Conservation (phyloP, 2,797 vertebrate genomes). For the Lithobates sylvaticus region DNA sequence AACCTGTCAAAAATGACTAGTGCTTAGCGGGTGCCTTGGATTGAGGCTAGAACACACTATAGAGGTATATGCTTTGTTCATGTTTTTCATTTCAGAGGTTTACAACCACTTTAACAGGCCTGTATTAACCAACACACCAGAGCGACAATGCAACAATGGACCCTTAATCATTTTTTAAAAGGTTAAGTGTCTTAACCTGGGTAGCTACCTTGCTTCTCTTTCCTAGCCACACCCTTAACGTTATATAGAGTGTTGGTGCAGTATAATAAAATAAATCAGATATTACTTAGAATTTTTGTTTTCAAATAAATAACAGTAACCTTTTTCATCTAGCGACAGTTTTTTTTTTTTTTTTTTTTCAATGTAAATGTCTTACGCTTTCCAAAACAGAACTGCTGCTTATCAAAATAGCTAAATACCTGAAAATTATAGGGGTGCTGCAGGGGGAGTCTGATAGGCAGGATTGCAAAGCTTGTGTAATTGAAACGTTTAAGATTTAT, state of each 20-base stretch:
- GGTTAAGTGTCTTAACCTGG: too few relatives aligned
- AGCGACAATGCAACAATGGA: too few relatives aligned
- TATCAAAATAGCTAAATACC: constrained; percentile 47
- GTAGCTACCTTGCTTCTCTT: too few relatives aligned
- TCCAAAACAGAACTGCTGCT: neutral
- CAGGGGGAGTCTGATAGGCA: constrained; percentile 21
- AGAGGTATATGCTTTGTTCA: too few relatives aligned
- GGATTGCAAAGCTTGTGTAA: constrained; percentile 22
- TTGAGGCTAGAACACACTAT: too few relatives aligned
- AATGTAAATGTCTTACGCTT: neutral
- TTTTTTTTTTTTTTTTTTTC: constrained; percentile 2
- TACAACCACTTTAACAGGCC: too few relatives aligned
- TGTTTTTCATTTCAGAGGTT: too few relatives aligned
- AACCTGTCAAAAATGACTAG: too few relatives aligned
- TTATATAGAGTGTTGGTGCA: neutral
- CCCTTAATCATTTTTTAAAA: too few relatives aligned
- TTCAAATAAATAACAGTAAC: neutral
- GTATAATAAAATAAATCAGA: neutral
- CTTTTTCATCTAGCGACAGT: neutral
- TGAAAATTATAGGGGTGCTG: constrained; percentile 28
- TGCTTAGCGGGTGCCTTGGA: too few relatives aligned
- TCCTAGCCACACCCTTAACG: too few relatives aligned
- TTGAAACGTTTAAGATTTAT: constrained; percentile 37
- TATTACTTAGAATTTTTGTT: neutral
- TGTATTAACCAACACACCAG: too few relatives aligned